Base-by-base conservation (phyloP, 64 coral and sea anemone species). In the Actinia tenebrosa region DNA sequence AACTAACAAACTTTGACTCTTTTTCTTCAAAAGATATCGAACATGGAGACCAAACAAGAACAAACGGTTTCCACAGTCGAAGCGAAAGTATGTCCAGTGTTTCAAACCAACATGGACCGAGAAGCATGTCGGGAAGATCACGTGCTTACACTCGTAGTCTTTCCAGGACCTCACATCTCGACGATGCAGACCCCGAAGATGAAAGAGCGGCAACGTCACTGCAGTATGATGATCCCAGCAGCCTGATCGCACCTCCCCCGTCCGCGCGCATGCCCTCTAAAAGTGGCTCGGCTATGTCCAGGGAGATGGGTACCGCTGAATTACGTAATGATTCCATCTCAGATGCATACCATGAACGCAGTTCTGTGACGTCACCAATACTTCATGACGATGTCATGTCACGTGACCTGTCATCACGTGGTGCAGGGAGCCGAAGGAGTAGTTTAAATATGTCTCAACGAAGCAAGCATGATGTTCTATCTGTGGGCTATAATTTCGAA, bases 81-180 rank as follows among this genome's bases (percentile, higher is more conserved):
- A 91, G 78, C 46, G 84, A 4, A 26, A 91, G 89, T 46, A 25
- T 82, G 37, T 91, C 89, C 20, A 91, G 89, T 83, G 84, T 91
- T 60, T 91, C 89, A 7, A 8, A 75, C 64, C 60, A 82, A 85
- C 26, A 90, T 53, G 69, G 82, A 23, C 22, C 75, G 18, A 43
- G 56, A 60, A 84, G 82, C 53, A 47, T 82, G 7, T 91, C 89
- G 22, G 84, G 84, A 86, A 80, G 60, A 72, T 91, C 85, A 53
- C 66, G 22, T 46, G 89, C 75, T 58, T 50, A 44, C 5, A 44
- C 56, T 71, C 45, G 22, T 45, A 61, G n/a, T 43, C 60, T 26
- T 22, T 61, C 54, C 17, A 59, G 54, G 30, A 64, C 11, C n/a
- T 85, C 83, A 4, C 83, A 19, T 25, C 79, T 16, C 7, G 83